Evolutionary conservation across 2,888 invertebrate genomes (phyloP).

Genomic region (Nezara viridula): DNA sequence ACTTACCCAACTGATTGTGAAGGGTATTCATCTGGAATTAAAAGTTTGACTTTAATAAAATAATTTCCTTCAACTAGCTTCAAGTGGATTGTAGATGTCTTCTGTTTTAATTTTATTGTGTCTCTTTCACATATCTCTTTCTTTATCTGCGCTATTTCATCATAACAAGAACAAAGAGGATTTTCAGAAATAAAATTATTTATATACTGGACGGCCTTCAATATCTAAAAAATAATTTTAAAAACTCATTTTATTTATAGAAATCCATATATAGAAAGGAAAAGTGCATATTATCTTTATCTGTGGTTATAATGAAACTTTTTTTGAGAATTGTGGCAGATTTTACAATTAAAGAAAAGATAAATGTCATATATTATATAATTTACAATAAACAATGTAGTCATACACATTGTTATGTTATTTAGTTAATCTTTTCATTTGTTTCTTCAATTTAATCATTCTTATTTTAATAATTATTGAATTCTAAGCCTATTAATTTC

Average conservation of each 20-base stretch:
- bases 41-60: conserved; percentile 74
- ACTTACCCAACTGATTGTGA: conserved; percentile 71
- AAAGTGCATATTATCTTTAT: too few relatives aligned
- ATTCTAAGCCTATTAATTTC: too few relatives aligned
- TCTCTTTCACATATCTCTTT: conserved; percentile 71
- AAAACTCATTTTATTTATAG: not conserved
- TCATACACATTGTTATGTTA: too few relatives aligned
- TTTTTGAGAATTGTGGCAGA: too few relatives aligned
- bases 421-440: too few relatives aligned
- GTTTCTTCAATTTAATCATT: too few relatives aligned
- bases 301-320: too few relatives aligned
- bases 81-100: conserved; percentile 74
- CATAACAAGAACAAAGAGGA: conserved; percentile 79
- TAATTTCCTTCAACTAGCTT: conserved; percentile 75
- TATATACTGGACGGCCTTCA: conserved; percentile 75
- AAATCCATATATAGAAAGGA: too few relatives aligned
- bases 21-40: conserved; percentile 79
- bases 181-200: conserved; percentile 78
- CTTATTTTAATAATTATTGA: too few relatives aligned
- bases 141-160: conserved; percentile 77
- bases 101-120: conserved; percentile 78
- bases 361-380: too few relatives aligned
- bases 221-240: conserved; percentile 69
- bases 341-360: too few relatives aligned
- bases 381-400: too few relatives aligned